phyloP scores from a whole-genome alignment of 2,888 invertebrate genomes.

The Hirtodrosophila cameraria region DNA sequence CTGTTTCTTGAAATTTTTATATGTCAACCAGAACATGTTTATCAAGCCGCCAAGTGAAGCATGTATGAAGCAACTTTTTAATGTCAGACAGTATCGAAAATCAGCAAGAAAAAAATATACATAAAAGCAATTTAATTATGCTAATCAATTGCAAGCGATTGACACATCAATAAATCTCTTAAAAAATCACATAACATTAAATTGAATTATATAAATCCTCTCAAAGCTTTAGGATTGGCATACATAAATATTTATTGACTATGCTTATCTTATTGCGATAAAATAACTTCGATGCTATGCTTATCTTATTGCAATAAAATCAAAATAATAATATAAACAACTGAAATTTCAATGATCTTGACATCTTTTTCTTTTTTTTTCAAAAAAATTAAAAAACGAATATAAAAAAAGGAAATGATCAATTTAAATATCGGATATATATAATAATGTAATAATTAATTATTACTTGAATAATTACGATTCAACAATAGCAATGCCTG shows the following conservation, averaged over 20 bases:
- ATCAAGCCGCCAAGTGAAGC: slow-evolving; percentile 26
- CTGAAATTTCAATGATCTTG: neutral
- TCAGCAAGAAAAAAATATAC: slow-evolving; percentile 15
- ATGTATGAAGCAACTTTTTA: slow-evolving; percentile 11
- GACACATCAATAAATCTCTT: slow-evolving; percentile 59
- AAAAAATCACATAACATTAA: slow-evolving; percentile 39
- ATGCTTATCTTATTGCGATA: neutral
- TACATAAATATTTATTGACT: slow-evolving; percentile 27
- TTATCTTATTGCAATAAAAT: neutral
- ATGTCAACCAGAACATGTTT: slow-evolving; percentile 46
- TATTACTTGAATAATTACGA: too few relatives aligned
- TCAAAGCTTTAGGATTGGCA: neutral
- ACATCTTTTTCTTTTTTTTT: too few relatives aligned
- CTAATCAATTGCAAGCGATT: slow-evolving; percentile 67
- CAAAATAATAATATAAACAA: neutral
- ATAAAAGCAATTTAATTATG: slow-evolving; percentile 52
- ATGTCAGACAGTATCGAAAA: slow-evolving; percentile 4
- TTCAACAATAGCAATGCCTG: too few relatives aligned
- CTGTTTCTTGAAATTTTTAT: neutral
- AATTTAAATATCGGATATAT: too few relatives aligned
- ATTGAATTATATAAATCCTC: slow-evolving; percentile 40
- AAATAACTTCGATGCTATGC: too few relatives aligned
- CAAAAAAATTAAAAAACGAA: too few relatives aligned
- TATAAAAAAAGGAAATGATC: too few relatives aligned
- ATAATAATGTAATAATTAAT: too few relatives aligned